Evolutionary conservation across 2,797 vertebrate species (phyloP).

Genomic region (Periparus ater): DNA sequence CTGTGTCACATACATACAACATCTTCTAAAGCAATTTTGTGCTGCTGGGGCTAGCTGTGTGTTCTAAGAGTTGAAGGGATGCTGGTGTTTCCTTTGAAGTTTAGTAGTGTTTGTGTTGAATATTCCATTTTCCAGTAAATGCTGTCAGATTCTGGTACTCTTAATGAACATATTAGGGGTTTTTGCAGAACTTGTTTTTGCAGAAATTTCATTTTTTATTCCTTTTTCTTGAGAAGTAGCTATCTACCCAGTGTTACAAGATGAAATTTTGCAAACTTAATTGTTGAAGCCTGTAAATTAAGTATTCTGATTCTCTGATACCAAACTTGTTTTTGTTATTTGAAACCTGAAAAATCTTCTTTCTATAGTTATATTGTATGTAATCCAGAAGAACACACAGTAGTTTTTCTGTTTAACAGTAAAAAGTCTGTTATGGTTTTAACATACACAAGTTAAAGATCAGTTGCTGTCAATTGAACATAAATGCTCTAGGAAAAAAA

Average conservation of each 20-base stretch:
- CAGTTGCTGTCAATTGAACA: not conserved
- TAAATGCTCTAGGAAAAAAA: not conserved
- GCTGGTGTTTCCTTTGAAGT: not conserved
- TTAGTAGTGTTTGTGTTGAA: not conserved
- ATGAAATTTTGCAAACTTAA: not conserved
- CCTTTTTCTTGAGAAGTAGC: not conserved
- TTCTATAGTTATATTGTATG: not conserved
- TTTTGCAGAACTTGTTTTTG: not conserved
- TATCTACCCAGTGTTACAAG: not conserved
- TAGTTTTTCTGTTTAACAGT: not conserved
- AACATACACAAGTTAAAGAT: not conserved
- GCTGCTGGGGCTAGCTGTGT: not conserved
- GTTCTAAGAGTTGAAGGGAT: not conserved
- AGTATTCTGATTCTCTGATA: not conserved
- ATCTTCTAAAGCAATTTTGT: not conserved
- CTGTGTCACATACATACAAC: fast-evolving
- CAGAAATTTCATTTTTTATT: not conserved
- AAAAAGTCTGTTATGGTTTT: not conserved
- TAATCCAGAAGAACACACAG: not conserved
- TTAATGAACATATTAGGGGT: fast-evolving
- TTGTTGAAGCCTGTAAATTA: not conserved
- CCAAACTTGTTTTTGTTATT: not conserved
- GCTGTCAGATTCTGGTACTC: not conserved
- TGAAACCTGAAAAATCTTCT: not conserved
- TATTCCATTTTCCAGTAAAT: not conserved